phyloP scores from a whole-genome alignment of 1,140 invertebrate genomes.

The Lordiphosa clarofinis region DNA sequence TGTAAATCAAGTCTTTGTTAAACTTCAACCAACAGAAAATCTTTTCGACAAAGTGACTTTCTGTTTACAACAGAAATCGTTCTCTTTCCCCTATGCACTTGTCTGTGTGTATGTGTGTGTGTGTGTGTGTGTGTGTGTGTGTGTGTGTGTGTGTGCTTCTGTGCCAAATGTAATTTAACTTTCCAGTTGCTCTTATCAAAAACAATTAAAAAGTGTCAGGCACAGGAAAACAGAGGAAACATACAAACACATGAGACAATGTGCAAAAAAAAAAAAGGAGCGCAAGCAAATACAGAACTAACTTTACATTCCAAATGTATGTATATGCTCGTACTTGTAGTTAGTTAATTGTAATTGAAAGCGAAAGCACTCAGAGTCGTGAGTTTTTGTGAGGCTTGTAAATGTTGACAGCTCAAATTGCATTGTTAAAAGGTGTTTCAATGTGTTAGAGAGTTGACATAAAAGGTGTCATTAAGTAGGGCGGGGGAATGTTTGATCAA shows the following conservation, averaged over 20 bases:
- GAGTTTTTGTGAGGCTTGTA: too few species aligned
- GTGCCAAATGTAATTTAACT: slow-evolving; percentile 17
- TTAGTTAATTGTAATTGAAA: slow-evolving; percentile 1
- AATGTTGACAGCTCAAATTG: too few species aligned
- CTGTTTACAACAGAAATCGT: slow-evolving; percentile 7
- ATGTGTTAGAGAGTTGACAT: too few species aligned
- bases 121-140: too few species aligned
- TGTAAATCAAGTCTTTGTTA: slow-evolving; percentile 3
- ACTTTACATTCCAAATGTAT: not conserved
- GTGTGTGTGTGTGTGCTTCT: slow-evolving; percentile 2
- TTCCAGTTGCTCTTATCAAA: slow-evolving; percentile 16
- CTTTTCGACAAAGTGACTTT: slow-evolving; percentile 10
- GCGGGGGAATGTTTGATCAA: too few species aligned
- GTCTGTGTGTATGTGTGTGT: too few species aligned
- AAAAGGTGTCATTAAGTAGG: too few species aligned
- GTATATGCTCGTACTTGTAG: not conserved
- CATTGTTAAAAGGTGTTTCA: too few species aligned
- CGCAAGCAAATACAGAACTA: not conserved
- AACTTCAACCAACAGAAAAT: not conserved
- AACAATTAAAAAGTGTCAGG: slow-evolving; percentile 18
- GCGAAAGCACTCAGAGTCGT: not conserved
- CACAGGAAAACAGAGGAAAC: slow-evolving; percentile 5
- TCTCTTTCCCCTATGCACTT: not conserved
- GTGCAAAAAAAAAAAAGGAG: not conserved
- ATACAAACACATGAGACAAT: not conserved